Evolutionary conservation across 2,113 vertebrate species (phyloP).

Genomic region (Leptosomus discolor): DNA sequence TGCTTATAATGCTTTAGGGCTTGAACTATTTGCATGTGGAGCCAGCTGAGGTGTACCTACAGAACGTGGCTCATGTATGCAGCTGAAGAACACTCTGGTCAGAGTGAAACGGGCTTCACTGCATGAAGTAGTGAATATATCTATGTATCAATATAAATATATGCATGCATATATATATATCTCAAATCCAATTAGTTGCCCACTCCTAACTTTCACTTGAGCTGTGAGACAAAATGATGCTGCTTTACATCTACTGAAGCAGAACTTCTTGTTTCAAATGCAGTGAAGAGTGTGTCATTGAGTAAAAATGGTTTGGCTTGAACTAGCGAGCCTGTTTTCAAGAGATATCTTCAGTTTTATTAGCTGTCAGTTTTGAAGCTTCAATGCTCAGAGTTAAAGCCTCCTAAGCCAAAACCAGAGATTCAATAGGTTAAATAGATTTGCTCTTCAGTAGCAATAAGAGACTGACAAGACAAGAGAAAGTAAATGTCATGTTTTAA

Average conservation of each 20-base stretch:
- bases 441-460: neutral
- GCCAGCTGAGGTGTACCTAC: neutral
- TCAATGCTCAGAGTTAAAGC: neutral
- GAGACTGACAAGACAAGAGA: neutral
- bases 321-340: neutral
- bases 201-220: neutral
- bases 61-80: neutral
- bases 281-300: neutral
- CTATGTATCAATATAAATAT: no score
- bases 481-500: constrained; percentile 26
- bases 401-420: neutral
- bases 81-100: neutral
- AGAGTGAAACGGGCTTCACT: neutral
- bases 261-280: neutral
- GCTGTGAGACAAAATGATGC: neutral
- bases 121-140: neutral
- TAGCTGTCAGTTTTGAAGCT: neutral
- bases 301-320: neutral
- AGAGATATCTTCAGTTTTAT: neutral
- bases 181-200: neutral
- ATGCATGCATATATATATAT: no score
- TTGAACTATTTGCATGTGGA: neutral
- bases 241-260: neutral
- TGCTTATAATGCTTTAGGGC: neutral
- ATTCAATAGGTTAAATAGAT: neutral